phyloP scores from a whole-genome alignment of 2,888 invertebrate genomes.

The Thalpophila matura region DNA sequence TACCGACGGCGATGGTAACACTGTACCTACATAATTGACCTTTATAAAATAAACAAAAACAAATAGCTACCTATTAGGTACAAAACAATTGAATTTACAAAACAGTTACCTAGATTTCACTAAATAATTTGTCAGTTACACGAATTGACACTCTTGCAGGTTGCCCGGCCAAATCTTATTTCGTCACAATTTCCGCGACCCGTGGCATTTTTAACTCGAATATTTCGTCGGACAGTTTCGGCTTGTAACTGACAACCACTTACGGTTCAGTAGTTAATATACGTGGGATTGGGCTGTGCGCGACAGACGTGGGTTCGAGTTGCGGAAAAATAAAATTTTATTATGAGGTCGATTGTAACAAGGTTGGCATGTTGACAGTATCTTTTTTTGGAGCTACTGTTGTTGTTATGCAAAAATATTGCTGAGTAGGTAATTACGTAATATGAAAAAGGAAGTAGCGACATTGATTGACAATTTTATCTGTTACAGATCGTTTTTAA shows the following conservation, averaged over 20 bases:
- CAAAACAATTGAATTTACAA: background rate
- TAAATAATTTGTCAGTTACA: slow-evolving; percentile 17
- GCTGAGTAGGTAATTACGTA: background rate
- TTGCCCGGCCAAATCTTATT: slow-evolving; percentile 26
- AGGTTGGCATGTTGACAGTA: slow-evolving; percentile 43
- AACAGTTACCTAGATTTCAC: slow-evolving; percentile 29
- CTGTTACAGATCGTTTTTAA: background rate
- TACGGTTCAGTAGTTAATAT: slow-evolving; percentile 71
- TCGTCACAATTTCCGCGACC: background rate
- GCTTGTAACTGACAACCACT: slow-evolving; percentile 67
- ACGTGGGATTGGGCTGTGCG: slow-evolving; percentile 68
- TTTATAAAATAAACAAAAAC: background rate
- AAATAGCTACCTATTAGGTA: background rate
- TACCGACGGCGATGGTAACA: too few species aligned
- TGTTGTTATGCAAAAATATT: slow-evolving; percentile 11
- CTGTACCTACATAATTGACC: too few species aligned
- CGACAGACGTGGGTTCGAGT: slow-evolving; percentile 61
- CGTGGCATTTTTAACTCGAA: slow-evolving; percentile 15
- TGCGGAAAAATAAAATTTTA: slow-evolving; percentile 50
- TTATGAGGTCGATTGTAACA: slow-evolving; percentile 30
- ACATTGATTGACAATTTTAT: background rate
- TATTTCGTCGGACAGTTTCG: slow-evolving; percentile 54
- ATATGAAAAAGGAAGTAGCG: background rate
- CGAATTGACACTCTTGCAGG: background rate
- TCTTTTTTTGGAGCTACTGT: slow-evolving; percentile 28